Evolutionary conservation across 2,888 invertebrate species (phyloP).

Genomic region (Coenonympha glycerion): DNA sequence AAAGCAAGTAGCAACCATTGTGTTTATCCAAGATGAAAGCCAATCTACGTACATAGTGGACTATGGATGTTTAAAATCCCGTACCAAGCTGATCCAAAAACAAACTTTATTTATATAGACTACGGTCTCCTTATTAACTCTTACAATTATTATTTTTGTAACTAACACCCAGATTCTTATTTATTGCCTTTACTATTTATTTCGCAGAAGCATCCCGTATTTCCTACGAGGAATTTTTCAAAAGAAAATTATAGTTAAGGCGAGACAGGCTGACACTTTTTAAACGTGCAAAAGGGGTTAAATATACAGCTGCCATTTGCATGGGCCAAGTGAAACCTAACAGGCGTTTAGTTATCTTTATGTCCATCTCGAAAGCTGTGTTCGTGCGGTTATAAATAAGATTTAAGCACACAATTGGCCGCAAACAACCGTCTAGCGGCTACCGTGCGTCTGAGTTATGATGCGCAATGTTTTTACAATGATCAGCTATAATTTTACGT

Average conservation of each 20-base stretch:
- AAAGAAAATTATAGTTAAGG: background rate
- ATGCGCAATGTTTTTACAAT: conserved; percentile 12
- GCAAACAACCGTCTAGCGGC: conserved; percentile 8
- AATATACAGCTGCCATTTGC: conserved; percentile 9
- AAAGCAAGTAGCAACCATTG: no score
- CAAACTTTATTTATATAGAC: no score
- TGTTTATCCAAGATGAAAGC: no score
- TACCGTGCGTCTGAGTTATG: conserved; percentile 16
- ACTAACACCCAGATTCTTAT: no score
- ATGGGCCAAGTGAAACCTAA: conserved; percentile 10
- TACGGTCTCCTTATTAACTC: no score
- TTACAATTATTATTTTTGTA: no score
- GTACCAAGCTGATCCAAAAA: no score
- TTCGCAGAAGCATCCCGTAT: no score
- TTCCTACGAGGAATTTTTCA: background rate
- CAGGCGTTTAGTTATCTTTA: conserved; percentile 10
- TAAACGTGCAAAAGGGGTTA: background rate
- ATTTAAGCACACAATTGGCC: conserved; percentile 9
- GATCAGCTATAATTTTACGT: conserved; percentile 16
- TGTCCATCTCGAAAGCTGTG: conserved; percentile 8
- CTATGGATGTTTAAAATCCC: no score
- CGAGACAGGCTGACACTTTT: background rate
- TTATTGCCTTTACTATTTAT: no score
- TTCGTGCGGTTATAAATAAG: conserved; percentile 9
- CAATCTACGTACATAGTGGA: no score